A percentile compares a stretch with the other conserved stretches of the same genome.
Evolutionary conservation across 2,888 invertebrate species (phyloP).

Genomic region (Pocota personata): DNA sequence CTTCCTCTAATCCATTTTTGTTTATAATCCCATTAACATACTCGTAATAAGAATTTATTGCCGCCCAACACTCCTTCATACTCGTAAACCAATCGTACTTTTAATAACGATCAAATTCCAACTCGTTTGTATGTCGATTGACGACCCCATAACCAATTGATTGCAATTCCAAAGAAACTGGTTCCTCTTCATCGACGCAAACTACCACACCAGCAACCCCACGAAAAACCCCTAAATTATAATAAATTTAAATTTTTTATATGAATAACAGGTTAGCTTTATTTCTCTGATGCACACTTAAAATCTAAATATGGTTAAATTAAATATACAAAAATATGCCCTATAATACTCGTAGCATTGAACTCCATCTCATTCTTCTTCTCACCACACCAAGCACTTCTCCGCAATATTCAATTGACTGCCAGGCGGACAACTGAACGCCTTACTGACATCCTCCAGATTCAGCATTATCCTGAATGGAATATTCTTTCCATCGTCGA

Average conservation of each 20-base stretch:
- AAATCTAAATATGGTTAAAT: slow-evolving; percentile 29
- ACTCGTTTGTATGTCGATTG: neutral
- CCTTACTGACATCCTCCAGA: slow-evolving; percentile 61
- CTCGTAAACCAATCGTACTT: neutral
- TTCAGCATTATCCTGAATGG: slow-evolving; percentile 63
- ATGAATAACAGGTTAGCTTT: slow-evolving; percentile 24
- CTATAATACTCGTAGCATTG: neutral
- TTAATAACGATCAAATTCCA: neutral
- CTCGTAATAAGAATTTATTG: neutral
- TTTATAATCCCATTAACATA: neutral
- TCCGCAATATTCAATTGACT: slow-evolving; percentile 56
- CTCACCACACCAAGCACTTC: slow-evolving; percentile 57
- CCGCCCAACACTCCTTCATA: neutral
- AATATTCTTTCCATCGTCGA: slow-evolving; percentile 50
- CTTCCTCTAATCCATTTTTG: neutral
- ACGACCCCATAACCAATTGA: neutral
- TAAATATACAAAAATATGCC: slow-evolving; percentile 45
- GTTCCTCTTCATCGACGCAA: neutral
- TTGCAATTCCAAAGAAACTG: neutral
- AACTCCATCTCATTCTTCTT: neutral
- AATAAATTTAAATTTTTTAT: slow-evolving; percentile 1
- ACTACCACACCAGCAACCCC: neutral
- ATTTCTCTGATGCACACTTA: slow-evolving; percentile 34
- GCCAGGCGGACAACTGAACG: slow-evolving; percentile 47
- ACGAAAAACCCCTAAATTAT: neutral